A percentile compares a stretch with the other conserved stretches of the same genome.
phyloP scores from a whole-genome alignment of 2,113 vertebrate species.

The Dicrurus megarhynchus region DNA sequence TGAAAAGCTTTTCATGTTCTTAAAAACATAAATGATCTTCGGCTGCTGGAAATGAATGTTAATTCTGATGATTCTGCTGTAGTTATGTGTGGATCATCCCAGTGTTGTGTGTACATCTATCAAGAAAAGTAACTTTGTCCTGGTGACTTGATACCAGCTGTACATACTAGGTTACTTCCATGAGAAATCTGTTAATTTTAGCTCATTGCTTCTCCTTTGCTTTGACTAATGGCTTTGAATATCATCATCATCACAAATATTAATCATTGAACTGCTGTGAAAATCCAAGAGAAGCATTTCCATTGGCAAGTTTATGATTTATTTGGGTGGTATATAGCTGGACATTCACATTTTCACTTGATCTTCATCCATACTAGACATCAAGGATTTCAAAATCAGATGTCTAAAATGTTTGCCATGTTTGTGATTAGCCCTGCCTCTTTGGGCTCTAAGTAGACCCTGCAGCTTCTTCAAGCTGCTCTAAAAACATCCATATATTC shows the following conservation, averaged over 20 bases:
- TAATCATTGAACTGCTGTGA: background rate
- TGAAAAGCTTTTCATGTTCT: background rate
- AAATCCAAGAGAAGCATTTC: background rate
- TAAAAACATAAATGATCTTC: background rate
- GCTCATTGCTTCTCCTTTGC: background rate
- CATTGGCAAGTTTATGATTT: background rate
- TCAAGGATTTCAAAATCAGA: background rate
- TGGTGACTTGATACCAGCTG: background rate
- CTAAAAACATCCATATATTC: background rate
- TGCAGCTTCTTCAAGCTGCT: background rate
- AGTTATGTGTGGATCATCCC: background rate
- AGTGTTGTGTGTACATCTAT: background rate
- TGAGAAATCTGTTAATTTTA: background rate
- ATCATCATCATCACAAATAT: background rate
- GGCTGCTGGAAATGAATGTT: background rate
- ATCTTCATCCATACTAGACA: background rate
- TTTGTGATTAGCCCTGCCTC: background rate
- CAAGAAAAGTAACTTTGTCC: background rate
- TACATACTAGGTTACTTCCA: background rate
- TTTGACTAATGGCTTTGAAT: background rate
- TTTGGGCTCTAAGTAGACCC: background rate
- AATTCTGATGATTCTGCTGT: background rate
- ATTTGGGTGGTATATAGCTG: background rate
- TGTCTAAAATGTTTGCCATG: constrained; percentile 29
- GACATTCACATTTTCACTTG: background rate